phyloP scores from a whole-genome alignment of 2,113 vertebrate genomes.

The Lagenorhynchus albirostris region DNA sequence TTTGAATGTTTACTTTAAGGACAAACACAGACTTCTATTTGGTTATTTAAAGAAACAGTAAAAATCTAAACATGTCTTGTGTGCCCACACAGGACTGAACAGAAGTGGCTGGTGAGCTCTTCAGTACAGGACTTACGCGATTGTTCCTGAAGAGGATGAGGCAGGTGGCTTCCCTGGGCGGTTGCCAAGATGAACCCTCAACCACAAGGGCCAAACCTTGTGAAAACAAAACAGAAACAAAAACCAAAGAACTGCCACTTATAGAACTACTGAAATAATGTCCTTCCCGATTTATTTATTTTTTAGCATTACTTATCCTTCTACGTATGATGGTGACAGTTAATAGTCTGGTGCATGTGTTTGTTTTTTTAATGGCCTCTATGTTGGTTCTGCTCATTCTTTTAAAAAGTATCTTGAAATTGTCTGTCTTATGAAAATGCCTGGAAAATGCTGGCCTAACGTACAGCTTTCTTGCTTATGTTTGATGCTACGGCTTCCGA shows the following conservation, averaged over 20 bases:
- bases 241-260: background rate
- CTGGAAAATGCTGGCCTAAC: background rate
- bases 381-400: background rate
- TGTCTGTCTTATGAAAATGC: background rate
- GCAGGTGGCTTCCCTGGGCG: background rate
- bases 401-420: background rate
- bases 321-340: background rate
- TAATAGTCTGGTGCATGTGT: background rate
- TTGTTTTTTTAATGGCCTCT: background rate
- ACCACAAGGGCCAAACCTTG: background rate
- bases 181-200: background rate
- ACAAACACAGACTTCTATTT: background rate
- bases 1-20: constrained; percentile 21
- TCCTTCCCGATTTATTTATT: background rate
- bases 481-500: background rate
- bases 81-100: background rate
- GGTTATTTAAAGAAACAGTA: background rate
- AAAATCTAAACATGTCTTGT: background rate
- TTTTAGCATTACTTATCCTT: background rate
- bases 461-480: background rate
- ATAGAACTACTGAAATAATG: background rate
- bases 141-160: background rate
- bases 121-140: background rate
- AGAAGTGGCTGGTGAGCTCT: background rate
- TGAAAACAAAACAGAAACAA: background rate